phyloP scores from a whole-genome alignment of 1,140 invertebrate genomes.

The Leptonema lineaticorne region DNA sequence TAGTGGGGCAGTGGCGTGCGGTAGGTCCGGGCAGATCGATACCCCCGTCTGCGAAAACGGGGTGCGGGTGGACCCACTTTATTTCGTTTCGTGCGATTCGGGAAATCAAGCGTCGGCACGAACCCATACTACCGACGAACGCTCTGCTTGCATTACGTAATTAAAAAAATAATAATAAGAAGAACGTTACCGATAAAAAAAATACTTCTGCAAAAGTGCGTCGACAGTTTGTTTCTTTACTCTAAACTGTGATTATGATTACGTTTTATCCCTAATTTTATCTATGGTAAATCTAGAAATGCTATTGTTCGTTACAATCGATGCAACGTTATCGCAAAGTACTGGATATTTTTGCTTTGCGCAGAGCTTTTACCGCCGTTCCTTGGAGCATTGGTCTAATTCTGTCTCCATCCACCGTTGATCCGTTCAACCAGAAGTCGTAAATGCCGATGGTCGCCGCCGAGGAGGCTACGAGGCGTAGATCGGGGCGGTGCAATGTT shows the following conservation, averaged over 20 bases:
- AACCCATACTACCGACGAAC: neutral
- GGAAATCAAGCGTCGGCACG: slow-evolving; percentile 22
- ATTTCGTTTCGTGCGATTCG: slow-evolving; percentile 23
- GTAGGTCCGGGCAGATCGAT: slow-evolving; percentile 42
- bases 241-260: too few relatives aligned
- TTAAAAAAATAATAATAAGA: too few relatives aligned
- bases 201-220: too few relatives aligned
- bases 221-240: too few relatives aligned
- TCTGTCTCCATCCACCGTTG: slow-evolving; percentile 20
- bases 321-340: too few relatives aligned
- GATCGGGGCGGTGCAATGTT: neutral
- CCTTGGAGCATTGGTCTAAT: slow-evolving; percentile 36
- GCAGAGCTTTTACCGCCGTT: too few relatives aligned
- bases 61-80: slow-evolving; percentile 25
- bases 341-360: too few relatives aligned
- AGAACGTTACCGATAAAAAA: too few relatives aligned
- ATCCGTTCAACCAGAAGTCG: slow-evolving; percentile 39
- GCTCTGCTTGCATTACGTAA: neutral
- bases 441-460: slow-evolving; percentile 26
- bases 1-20: slow-evolving; percentile 27
- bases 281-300: too few relatives aligned
- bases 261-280: too few relatives aligned
- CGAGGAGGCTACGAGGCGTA: neutral
- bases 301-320: too few relatives aligned
- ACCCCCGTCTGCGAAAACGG: slow-evolving; percentile 31